A percentile compares a stretch with the other conserved stretches of the same genome.
These are phyloP conservation scores for Meganola albula DNA, from an alignment of 2,888 invertebrate species.

Conservation along the genomic window DNA sequence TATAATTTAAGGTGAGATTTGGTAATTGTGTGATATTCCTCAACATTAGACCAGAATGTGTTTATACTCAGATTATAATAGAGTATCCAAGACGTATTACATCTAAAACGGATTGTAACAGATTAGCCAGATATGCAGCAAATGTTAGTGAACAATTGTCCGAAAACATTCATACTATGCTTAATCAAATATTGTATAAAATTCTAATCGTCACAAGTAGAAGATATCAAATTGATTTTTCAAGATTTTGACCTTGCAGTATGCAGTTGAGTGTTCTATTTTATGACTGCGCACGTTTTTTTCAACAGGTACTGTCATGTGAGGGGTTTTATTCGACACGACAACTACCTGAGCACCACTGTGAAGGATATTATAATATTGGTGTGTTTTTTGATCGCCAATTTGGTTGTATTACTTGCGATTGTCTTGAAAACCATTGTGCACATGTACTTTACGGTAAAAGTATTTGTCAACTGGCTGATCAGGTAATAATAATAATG, in stretches of 20 bases:
- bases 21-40: neutral
- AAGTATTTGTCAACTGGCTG: no score
- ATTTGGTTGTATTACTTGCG: conserved; percentile 34
- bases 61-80: neutral
- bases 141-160: no score
- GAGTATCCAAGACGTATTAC: no score
- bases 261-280: neutral
- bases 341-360: conserved; percentile 19
- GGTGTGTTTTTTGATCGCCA: conserved; percentile 36
- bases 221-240: neutral
- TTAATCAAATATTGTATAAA: no score
- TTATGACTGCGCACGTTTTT: neutral
- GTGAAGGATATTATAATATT: conserved; percentile 31
- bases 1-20: conserved; percentile 40
- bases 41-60: neutral
- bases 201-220: no score
- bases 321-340: conserved; percentile 19
- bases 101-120: no score
- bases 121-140: no score
- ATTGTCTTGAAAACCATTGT: conserved; percentile 29
- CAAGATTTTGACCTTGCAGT: neutral
- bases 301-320: conserved; percentile 35
- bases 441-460: conserved; percentile 26
- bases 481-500: no score
- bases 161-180: no score